Percentiles rank a stretch among this genome's conserved stretches.
These are phyloP conservation scores for Cyclophora albipunctata DNA, from an alignment of 2,888 invertebrate genomes.

Conservation along the genomic window DNA sequence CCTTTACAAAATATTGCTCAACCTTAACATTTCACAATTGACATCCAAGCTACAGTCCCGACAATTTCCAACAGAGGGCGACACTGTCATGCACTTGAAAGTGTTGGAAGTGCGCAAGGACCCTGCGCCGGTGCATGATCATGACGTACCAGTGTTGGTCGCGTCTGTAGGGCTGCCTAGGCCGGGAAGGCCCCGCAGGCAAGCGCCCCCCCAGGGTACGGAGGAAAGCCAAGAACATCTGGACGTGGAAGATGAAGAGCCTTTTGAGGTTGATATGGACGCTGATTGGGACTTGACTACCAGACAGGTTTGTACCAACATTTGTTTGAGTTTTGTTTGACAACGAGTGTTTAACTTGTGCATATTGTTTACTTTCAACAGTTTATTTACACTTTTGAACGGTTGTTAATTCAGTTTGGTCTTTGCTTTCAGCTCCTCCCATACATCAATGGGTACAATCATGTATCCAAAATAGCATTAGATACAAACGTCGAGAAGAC, in stretches of 20 bases:
- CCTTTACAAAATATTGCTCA: too few species aligned
- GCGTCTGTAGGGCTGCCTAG: conserved; percentile 60
- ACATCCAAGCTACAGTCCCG: too few species aligned
- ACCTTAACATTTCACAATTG: too few species aligned
- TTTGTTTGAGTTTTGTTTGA: background rate
- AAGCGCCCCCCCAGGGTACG: conserved; percentile 32
- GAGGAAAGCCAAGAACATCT: conserved; percentile 34
- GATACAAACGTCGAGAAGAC: conserved; percentile 95
- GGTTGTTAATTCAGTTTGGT: too few species aligned
- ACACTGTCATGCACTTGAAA: conserved; percentile 92
- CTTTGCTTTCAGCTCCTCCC: conserved; percentile 79
- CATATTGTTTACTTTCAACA: too few species aligned
- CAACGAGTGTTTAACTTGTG: too few species aligned
- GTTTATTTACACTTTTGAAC: too few species aligned
- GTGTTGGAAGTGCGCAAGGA: conserved; percentile 88
- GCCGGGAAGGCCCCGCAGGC: conserved; percentile 49
- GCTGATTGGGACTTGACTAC: conserved; percentile 96
- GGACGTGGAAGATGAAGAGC: conserved; percentile 77
- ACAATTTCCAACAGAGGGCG: conserved; percentile 77
- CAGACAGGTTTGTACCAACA: conserved; percentile 81
- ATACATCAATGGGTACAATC: conserved; percentile 94
- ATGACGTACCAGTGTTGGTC: conserved; percentile 92
- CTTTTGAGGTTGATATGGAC: conserved; percentile 52
- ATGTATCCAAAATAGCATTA: conserved; percentile 90
- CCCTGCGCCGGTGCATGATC: conserved; percentile 87